These are phyloP conservation scores for Cybosia mesomella DNA, from an alignment of 2,888 invertebrate genomes.

Conservation along the genomic window DNA sequence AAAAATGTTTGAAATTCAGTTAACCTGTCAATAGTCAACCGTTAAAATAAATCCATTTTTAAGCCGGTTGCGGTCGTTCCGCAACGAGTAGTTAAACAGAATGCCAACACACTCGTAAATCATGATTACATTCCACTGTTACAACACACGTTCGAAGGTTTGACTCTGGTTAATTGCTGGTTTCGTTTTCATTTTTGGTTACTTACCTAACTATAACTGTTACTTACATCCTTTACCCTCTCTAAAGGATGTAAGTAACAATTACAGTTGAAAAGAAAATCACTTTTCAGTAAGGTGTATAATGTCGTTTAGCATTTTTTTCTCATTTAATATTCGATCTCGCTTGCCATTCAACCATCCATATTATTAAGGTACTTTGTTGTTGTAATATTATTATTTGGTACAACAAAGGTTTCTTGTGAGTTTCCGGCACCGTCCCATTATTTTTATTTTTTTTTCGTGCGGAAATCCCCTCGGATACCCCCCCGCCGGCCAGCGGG, in stretches of 20 bases:
- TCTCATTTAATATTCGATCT: not conserved
- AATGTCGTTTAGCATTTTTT: not conserved
- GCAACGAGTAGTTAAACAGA: slow-evolving; percentile 30
- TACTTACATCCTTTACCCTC: too few species aligned
- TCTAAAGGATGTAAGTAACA: not conserved
- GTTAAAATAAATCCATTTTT: slow-evolving; percentile 26
- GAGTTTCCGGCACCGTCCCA: too few species aligned
- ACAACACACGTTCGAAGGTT: slow-evolving; percentile 38
- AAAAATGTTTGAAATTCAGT: not conserved
- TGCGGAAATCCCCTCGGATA: too few species aligned
- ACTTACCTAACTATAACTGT: too few species aligned
- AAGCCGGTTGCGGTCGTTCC: slow-evolving; percentile 32
- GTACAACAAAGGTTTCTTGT: not conserved
- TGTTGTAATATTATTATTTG: not conserved
- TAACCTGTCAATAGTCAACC: slow-evolving; percentile 8
- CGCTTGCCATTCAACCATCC: not conserved
- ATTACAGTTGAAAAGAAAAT: not conserved
- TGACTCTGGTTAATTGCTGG: slow-evolving; percentile 27
- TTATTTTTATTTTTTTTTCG: too few species aligned
- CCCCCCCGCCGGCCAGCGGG: too few species aligned
- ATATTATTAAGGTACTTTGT: not conserved
- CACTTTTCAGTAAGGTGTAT: not conserved
- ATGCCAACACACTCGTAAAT: slow-evolving; percentile 42
- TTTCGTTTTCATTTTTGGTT: slow-evolving; percentile 12
- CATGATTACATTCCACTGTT: slow-evolving; percentile 46